A percentile compares a stretch with the other conserved stretches of the same genome.
Conservation (phyloP, 2,888 invertebrate species). For the Eupithecia centaureata region DNA sequence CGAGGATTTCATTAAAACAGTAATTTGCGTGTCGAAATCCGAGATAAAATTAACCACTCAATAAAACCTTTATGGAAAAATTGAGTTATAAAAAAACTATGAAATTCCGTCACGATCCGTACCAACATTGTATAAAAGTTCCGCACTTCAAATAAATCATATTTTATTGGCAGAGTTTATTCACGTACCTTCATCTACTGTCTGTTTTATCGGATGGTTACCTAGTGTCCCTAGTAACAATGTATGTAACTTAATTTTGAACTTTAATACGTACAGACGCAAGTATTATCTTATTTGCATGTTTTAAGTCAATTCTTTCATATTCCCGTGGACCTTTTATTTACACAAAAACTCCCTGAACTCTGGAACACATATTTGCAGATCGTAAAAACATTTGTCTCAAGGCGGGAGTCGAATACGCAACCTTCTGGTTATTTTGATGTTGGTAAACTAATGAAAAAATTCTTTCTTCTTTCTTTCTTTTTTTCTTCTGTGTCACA, state of each 20-base stretch:
- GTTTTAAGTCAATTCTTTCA: too few relatives aligned
- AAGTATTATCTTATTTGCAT: too few relatives aligned
- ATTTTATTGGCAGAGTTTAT: constrained; percentile 49
- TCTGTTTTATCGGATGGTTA: neutral
- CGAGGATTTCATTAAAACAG: neutral
- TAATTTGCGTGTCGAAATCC: neutral
- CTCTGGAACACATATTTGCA: too few relatives aligned
- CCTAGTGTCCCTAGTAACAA: constrained; percentile 2
- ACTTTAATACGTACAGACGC: neutral
- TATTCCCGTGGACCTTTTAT: too few relatives aligned
- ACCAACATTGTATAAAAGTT: constrained; percentile 49
- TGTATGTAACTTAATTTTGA: neutral
- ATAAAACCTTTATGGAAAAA: constrained; percentile 16
- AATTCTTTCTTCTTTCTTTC: too few relatives aligned
- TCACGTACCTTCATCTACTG: constrained; percentile 33
- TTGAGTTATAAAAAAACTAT: constrained; percentile 37
- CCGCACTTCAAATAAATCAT: constrained; percentile 48
- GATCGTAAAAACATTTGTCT: too few relatives aligned
- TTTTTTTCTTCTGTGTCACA: too few relatives aligned
- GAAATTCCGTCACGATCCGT: constrained; percentile 41
- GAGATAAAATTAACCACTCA: neutral
- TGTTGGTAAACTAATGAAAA: too few relatives aligned
- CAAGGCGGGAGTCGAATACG: too few relatives aligned
- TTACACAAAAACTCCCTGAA: too few relatives aligned
- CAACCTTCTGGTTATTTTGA: too few relatives aligned